Percentiles rank a stretch among this genome's conserved stretches.
Evolutionary conservation across 1,140 invertebrate genomes (phyloP).

Genomic region (Rhyacophila brunnea): DNA sequence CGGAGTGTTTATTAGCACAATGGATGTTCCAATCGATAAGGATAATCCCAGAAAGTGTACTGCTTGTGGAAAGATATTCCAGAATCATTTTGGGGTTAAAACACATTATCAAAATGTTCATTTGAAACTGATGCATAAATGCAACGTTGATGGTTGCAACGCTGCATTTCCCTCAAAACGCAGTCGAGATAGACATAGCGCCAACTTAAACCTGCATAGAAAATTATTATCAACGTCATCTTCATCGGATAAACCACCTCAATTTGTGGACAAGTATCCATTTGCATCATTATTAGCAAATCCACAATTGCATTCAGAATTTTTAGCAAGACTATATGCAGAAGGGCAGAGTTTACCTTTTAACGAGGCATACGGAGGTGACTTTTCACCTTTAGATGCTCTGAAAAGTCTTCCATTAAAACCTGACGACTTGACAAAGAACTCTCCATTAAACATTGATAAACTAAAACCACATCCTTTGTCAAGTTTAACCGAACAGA

Average conservation of each 20-base stretch:
- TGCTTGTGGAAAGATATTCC: slow-evolving; percentile 90
- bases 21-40: slow-evolving; percentile 77
- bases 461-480: slow-evolving; percentile 41
- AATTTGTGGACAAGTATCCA: slow-evolving; percentile 41
- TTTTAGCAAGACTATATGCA: slow-evolving; percentile 70
- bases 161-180: slow-evolving; percentile 94
- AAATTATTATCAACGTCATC: slow-evolving; percentile 79
- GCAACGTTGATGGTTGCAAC: slow-evolving; percentile 93
- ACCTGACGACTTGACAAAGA: slow-evolving; percentile 37
- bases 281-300: slow-evolving; percentile 45
- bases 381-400: slow-evolving; percentile 33
- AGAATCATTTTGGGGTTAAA: slow-evolving; percentile 93
- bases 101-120: slow-evolving; percentile 96
- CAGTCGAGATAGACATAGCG: slow-evolving; percentile 88
- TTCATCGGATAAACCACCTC: slow-evolving; percentile 42
- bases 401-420: slow-evolving; percentile 41
- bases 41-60: slow-evolving; percentile 83
- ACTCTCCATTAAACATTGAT: slow-evolving; percentile 36
- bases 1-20: slow-evolving; percentile 69
- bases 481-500: slow-evolving; percentile 47
- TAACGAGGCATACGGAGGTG: slow-evolving; percentile 48
- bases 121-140: slow-evolving; percentile 94
- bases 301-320: slow-evolving; percentile 68
- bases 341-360: slow-evolving; percentile 61
- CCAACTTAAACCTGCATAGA: slow-evolving; percentile 88